phyloP scores from a whole-genome alignment of 1,140 invertebrate genomes.

The Zaprionus kolodkinae region DNA sequence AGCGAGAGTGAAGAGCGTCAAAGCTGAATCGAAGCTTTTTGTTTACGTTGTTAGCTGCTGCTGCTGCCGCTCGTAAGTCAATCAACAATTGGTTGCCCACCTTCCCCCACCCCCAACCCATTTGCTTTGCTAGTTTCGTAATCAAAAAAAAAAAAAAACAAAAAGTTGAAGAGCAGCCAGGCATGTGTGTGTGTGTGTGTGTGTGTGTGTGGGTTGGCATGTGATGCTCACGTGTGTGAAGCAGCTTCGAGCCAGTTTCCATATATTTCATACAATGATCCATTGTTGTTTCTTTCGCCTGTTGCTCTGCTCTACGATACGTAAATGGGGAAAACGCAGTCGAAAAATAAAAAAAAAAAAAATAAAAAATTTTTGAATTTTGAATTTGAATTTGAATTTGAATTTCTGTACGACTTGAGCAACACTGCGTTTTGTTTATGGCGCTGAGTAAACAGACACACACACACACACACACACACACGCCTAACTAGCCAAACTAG shows the following conservation, averaged over 20 bases:
- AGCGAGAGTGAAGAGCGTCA: constrained; percentile 13
- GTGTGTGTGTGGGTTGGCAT: constrained; percentile 63
- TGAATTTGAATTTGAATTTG: constrained; percentile 44
- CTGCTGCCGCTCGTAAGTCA: constrained; percentile 52
- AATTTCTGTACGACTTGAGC: constrained; percentile 69
- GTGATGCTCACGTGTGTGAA: constrained; percentile 71
- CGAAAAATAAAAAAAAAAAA: constrained; percentile 33
- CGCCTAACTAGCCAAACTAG: constrained; percentile 41
- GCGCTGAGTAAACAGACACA: constrained; percentile 41
- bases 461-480: constrained; percentile 32
- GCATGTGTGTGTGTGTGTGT: constrained; percentile 21
- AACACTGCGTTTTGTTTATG: constrained; percentile 72
- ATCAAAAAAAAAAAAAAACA: constrained; percentile 34
- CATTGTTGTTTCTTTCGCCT: constrained; percentile 33
- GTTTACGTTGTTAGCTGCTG: constrained; percentile 37
- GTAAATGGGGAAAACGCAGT: constrained; percentile 46
- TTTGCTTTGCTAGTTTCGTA: constrained; percentile 43
- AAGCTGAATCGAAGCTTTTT: constrained; percentile 33
- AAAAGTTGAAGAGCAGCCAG: constrained; percentile 12
- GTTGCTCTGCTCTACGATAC: background rate
- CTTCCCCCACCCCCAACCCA: fast-evolving
- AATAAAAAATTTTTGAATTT: constrained; percentile 50
- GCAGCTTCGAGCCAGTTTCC: constrained; percentile 36
- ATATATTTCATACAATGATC: constrained; percentile 46
- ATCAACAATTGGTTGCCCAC: constrained; percentile 71